Evolutionary conservation across 2,113 vertebrate species (phyloP), one percentile per base, ranked within the genome.

Genomic region (Cervus canadensis): DNA sequence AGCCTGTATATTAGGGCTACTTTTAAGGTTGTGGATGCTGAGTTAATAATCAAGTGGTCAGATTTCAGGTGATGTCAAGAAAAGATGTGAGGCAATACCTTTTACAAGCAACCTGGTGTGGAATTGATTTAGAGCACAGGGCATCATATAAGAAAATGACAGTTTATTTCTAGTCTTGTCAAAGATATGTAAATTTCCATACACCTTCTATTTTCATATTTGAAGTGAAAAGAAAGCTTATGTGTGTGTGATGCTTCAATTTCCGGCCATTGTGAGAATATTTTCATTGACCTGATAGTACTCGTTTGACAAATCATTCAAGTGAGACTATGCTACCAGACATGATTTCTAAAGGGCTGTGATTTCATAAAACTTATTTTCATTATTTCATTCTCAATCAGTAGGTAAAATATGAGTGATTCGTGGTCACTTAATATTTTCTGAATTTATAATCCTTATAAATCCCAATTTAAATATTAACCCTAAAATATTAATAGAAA

Each of bases 401-500:
- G 87, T 94, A 59, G n/a, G 50, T 83, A 92, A 88, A 96, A 67
- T 88, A 79, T 52, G 13, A 96, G 26, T 36, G 57, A n/a, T 52
- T 97, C 40, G 23, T 91, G 43, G 48, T 48, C 56, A 91, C 79
- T 92, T 96, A 57, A 30, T 93, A 74, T 96, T 94, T 97, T 93
- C 52, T 97, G 14, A 96, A 56, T 94, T 54, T 96, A 52, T 92
- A 64, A 60, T 89, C 62, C 1, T 74, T 74, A 74, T 74, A 36
- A 25, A 74, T 96, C 48, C 25, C 76, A 54, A 76, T 95, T 96
- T 94, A 94, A 93, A 90, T 76, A 11, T 89, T 95, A 88, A 87
- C 67, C 64, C 88, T 97, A 86, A 97, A 88, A 84, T 97, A 83
- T 56, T 89, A 97, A 40, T 94, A 94, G 64, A 86, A 64, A 57